A percentile compares a stretch with the other conserved stretches of the same genome.
Conservation (phyloP, 2,888 invertebrate genomes). For the Steinernema hermaphroditum region DNA sequence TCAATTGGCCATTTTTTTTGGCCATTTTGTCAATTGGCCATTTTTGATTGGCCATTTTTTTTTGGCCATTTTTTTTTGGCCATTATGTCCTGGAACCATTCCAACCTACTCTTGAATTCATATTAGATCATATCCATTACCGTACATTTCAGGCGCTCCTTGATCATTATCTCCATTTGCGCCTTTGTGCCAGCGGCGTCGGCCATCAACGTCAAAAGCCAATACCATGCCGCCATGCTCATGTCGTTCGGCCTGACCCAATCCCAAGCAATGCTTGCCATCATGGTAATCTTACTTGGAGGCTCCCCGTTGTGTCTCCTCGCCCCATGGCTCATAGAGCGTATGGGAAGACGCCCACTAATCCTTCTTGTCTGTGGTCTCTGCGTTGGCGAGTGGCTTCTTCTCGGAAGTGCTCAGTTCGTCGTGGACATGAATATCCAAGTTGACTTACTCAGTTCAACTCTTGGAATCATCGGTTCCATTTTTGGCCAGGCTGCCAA, state of each 20-base stretch:
- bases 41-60: too few species aligned
- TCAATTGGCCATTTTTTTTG: too few species aligned
- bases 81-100: too few species aligned
- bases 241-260: conserved; percentile 55
- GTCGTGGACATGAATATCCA: conserved; percentile 45
- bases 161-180: conserved; percentile 52
- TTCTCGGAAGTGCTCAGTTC: conserved; percentile 47
- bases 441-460: conserved; percentile 9
- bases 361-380: conserved; percentile 51
- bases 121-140: too few species aligned
- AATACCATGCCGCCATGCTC: conserved; percentile 54
- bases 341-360: conserved; percentile 54
- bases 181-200: conserved; percentile 59
- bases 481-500: conserved; percentile 52
- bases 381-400: conserved; percentile 54
- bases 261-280: conserved; percentile 48
- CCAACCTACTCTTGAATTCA: too few species aligned
- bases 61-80: too few species aligned
- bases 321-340: conserved; percentile 54
- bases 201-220: conserved; percentile 58
- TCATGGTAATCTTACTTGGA: conserved; percentile 47
- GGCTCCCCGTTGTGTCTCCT: conserved; percentile 54
- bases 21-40: too few species aligned
- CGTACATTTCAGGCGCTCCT: conserved; percentile 52
- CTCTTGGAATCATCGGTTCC: conserved; percentile 40